phyloP scores from a whole-genome alignment of 1,140 invertebrate species.

The Drosophila repletoides region DNA sequence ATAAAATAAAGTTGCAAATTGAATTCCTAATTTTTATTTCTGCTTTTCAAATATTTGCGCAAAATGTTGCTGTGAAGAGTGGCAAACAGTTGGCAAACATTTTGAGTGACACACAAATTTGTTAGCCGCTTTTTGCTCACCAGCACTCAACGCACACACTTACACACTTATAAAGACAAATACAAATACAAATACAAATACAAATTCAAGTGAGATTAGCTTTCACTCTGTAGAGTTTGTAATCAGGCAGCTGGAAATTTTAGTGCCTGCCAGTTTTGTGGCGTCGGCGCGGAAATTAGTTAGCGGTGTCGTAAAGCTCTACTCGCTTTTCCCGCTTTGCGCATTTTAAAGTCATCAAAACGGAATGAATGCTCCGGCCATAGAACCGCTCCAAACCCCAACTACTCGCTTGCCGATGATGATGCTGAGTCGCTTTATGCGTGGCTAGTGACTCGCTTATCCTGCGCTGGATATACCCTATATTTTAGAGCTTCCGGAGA shows the following conservation, averaged over 20 bases:
- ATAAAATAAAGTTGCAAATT: slow-evolving; percentile 16
- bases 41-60: slow-evolving; percentile 23
- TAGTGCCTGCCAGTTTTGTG: slow-evolving; percentile 36
- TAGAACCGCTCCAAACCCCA: too few relatives aligned
- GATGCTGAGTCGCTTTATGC: slow-evolving; percentile 46
- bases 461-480: slow-evolving; percentile 17
- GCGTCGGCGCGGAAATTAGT: slow-evolving; percentile 25
- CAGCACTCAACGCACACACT: neutral
- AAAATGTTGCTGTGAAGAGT: slow-evolving; percentile 24
- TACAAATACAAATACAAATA: slow-evolving; percentile 23
- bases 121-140: slow-evolving; percentile 16
- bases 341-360: slow-evolving; percentile 36
- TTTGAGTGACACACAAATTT: slow-evolving; percentile 40
- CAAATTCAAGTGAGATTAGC: slow-evolving; percentile 44
- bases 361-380: slow-evolving; percentile 4
- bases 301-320: slow-evolving; percentile 9
- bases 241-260: slow-evolving; percentile 46
- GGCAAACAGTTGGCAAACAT: slow-evolving; percentile 48
- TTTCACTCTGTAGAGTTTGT: slow-evolving; percentile 8
- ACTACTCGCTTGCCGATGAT: slow-evolving; percentile 7
- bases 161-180: slow-evolving; percentile 7
- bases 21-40: slow-evolving; percentile 31
- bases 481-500: neutral
- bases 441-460: slow-evolving; percentile 21
- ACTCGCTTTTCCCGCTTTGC: slow-evolving; percentile 16